Base-by-base conservation (phyloP, 2,797 vertebrate genomes). In the Antrozous pallidus region DNA sequence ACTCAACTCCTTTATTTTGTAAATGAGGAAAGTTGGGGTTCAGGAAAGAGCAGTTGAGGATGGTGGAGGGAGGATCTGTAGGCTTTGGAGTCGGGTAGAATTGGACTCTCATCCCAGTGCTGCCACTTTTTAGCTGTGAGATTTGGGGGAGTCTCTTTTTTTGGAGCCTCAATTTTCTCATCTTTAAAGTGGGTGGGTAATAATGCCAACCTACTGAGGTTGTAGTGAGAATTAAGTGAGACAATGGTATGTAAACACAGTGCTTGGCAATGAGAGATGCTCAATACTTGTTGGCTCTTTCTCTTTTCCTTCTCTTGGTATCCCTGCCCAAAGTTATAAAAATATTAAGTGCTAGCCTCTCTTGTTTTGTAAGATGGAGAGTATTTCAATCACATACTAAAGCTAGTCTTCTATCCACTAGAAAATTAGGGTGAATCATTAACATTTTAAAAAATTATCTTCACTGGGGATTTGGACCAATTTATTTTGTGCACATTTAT, bases 401-500 rank as follows among this genome's bases (percentile, higher is more conserved):
- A 54, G 20, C 20, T 71, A 91, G 14, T 33, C 40, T 77, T 63
- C 73, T 61, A 33, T 36, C 42, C 42, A 24, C 45, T 47, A 63
- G 54, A 91, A 83, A 95, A 93, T 70, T 65, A 82, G 20, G 33
- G 74, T 54, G n/a, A 93, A 71, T 6, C 24, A 86, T 69, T 88
- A 79, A 77, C 65, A 47, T 10, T 5, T 14, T 18, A 40, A 33
- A 18, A 18, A 24, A 90, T 93, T 73, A 88, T 51, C 51, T 82
- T 89, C 28, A 80, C 9, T 95, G 91, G 49, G 10, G 18, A 69
- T 58, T 74, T 85, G 74, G 16, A 61, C 8, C 54, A 26, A 40
- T 80, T 90, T 82, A 82, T 88, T 80, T 92, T 75, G 77, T 92
- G 45, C 18, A 81, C 6, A 85, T 94, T 69, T 83, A 12, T 69